Conservation (phyloP, 2,113 vertebrate species). For the Chaetodon auriga region DNA sequence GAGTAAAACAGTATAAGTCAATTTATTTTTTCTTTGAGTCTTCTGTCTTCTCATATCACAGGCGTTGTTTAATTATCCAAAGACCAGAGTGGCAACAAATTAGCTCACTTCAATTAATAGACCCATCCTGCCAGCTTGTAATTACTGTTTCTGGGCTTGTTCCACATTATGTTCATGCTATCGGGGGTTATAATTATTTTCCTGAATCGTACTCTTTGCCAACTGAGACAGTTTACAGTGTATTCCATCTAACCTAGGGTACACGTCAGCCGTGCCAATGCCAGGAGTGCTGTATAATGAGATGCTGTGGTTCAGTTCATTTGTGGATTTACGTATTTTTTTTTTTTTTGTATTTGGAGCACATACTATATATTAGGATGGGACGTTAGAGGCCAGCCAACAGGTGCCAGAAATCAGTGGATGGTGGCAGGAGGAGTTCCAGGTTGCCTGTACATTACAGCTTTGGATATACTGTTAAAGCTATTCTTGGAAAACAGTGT, state of each 20-base stretch:
- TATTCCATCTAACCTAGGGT: constrained; percentile 42
- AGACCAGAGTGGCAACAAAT: constrained; percentile 60
- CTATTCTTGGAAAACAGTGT: background rate
- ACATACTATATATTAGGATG: background rate
- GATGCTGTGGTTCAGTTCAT: background rate
- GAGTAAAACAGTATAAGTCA: background rate
- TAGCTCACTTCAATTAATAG: constrained; percentile 67
- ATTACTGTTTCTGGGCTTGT: constrained; percentile 72
- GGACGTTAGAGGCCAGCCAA: background rate
- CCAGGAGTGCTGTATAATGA: constrained; percentile 44
- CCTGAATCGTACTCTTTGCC: constrained; percentile 47
- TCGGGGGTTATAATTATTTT: constrained; percentile 64
- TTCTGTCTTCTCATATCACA: constrained; percentile 38
- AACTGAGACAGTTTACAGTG: constrained; percentile 26
- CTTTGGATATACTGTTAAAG: background rate
- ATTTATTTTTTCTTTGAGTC: constrained; percentile 16
- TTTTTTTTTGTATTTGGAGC: background rate
- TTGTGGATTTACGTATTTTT: constrained; percentile 2
- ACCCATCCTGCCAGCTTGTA: constrained; percentile 63
- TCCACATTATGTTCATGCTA: constrained; percentile 66
- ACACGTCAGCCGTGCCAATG: background rate
- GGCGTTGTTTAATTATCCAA: constrained; percentile 54
- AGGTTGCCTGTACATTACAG: background rate
- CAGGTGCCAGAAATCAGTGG: background rate
- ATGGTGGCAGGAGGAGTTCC: background rate